Percentiles rank a stretch among this genome's conserved stretches.
phyloP scores from a whole-genome alignment of 1,140 invertebrate genomes.

The Caenorhabditis remanei region DNA sequence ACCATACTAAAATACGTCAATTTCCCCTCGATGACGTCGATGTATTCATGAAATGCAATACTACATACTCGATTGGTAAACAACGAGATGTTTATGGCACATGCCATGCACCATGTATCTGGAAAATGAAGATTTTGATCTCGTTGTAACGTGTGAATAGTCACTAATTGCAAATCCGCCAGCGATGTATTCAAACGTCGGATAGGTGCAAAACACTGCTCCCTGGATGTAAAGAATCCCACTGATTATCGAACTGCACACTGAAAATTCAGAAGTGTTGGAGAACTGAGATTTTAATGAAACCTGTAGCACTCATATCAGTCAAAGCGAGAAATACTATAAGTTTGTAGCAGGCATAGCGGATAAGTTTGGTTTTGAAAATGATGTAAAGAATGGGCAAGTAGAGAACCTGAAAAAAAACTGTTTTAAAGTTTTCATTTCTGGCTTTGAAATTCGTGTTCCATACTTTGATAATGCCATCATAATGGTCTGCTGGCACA shows the following conservation, averaged over 20 bases:
- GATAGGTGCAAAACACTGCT: conserved; percentile 57
- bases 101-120: conserved; percentile 50
- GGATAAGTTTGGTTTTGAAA: conserved; percentile 21
- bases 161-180: conserved; percentile 35
- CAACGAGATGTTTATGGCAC: conserved; percentile 45
- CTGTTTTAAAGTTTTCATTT: neutral
- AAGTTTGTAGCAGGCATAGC: conserved; percentile 34
- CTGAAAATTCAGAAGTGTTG: neutral
- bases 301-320: conserved; percentile 42
- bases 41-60: conserved; percentile 34
- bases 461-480: too few relatives aligned
- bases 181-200: conserved; percentile 50
- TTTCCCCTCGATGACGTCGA: conserved; percentile 25
- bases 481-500: too few relatives aligned
- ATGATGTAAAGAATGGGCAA: conserved; percentile 35
- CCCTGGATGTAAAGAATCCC: conserved; percentile 58
- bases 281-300: neutral
- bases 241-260: conserved; percentile 50
- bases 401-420: conserved; percentile 48
- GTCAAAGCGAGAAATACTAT: conserved; percentile 46
- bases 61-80: conserved; percentile 44
- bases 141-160: neutral
- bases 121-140: neutral
- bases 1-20: conserved; percentile 1
- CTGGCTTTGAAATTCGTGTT: neutral